phyloP scores from a whole-genome alignment of 2,113 vertebrate species.

The Abramis brama region DNA sequence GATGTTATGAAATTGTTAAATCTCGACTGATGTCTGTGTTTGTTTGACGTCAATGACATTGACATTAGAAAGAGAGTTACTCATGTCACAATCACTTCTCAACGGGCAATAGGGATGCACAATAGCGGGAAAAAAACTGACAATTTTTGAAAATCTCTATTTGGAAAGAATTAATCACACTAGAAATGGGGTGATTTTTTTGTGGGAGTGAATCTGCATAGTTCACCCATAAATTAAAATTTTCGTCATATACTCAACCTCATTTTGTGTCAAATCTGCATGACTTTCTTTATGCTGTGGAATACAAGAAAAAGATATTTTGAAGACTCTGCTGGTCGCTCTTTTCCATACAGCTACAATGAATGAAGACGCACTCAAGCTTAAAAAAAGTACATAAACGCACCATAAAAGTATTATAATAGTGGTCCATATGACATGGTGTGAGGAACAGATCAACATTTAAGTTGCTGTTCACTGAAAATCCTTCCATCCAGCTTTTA shows the following conservation, averaged over 20 bases:
- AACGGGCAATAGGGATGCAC: too few relatives aligned
- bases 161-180: too few relatives aligned
- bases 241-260: background rate
- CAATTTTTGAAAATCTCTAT: too few relatives aligned
- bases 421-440: background rate
- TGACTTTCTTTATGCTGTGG: background rate
- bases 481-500: background rate
- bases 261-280: background rate
- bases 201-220: too few relatives aligned
- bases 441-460: background rate
- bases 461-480: background rate
- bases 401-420: background rate
- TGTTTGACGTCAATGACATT: background rate
- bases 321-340: background rate
- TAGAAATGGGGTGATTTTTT: too few relatives aligned
- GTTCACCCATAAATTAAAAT: background rate
- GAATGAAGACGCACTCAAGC: background rate
- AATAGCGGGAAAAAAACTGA: too few relatives aligned
- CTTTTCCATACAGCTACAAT: background rate
- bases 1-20: background rate
- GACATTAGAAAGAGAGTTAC: background rate
- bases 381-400: background rate
- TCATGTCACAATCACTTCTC: background rate
- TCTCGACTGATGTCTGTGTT: slow-evolving; percentile 3
- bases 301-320: background rate